These are phyloP conservation scores for Megaptera novaeangliae DNA, from an alignment of 2,113 vertebrate species.

Conservation along the genomic window DNA sequence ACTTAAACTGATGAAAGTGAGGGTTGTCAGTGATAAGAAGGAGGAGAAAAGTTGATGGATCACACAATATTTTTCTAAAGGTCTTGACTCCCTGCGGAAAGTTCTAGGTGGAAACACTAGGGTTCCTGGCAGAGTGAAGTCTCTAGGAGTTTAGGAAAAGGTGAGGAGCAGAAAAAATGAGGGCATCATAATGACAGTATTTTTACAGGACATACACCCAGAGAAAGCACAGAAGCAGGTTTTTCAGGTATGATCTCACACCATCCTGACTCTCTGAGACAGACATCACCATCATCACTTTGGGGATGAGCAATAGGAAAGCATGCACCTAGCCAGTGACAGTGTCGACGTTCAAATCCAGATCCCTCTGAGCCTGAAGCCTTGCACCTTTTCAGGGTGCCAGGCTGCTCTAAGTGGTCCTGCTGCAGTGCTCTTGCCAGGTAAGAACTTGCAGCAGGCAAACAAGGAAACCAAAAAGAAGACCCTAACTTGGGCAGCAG, in stretches of 20 bases:
- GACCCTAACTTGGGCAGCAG: background rate
- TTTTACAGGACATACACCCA: background rate
- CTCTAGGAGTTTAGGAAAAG: background rate
- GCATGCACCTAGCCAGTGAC: rapidly evolving
- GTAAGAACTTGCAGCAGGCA: background rate
- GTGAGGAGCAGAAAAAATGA: background rate
- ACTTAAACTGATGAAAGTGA: background rate
- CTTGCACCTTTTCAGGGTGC: background rate
- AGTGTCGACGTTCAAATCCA: background rate
- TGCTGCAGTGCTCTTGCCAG: background rate
- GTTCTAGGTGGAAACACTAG: background rate
- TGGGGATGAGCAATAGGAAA: background rate
- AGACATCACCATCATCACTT: background rate
- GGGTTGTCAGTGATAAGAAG: background rate
- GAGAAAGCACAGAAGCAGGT: background rate
- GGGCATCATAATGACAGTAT: too few species aligned
- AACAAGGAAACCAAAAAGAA: background rate
- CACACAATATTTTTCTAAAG: background rate
- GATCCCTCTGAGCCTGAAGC: too few species aligned
- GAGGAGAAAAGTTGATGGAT: background rate
- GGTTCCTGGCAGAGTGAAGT: background rate
- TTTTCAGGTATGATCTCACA: background rate
- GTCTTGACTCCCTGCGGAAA: background rate
- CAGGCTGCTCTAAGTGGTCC: background rate
- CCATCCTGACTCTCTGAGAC: background rate